Conservation (phyloP, 1,140 invertebrate genomes). For the Drosophila parabipectinata region DNA sequence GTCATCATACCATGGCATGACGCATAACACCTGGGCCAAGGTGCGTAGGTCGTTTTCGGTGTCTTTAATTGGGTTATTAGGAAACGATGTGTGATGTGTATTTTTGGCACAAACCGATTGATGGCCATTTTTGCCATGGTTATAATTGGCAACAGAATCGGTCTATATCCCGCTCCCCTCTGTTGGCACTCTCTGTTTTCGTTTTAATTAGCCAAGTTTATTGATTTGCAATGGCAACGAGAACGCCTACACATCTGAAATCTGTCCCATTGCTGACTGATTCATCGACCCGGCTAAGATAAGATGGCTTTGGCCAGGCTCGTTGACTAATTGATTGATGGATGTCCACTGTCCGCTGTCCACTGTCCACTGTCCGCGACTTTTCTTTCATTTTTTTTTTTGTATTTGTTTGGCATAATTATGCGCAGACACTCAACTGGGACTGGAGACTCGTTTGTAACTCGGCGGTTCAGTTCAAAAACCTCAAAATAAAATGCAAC, state of each 20-base stretch:
- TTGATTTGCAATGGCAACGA: slow-evolving; percentile 38
- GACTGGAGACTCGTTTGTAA: slow-evolving; percentile 5
- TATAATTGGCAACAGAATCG: slow-evolving; percentile 50
- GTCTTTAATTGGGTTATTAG: slow-evolving; percentile 77
- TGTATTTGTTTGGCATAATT: slow-evolving; percentile 18
- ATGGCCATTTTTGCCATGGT: slow-evolving; percentile 33
- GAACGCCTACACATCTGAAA: slow-evolving; percentile 14
- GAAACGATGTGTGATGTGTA: slow-evolving; percentile 63
- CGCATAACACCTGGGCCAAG: slow-evolving; percentile 13
- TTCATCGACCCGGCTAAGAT: slow-evolving; percentile 34
- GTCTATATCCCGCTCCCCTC: neutral
- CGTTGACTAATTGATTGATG: slow-evolving; percentile 55
- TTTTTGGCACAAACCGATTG: slow-evolving; percentile 33
- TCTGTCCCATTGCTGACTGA: slow-evolving; percentile 17
- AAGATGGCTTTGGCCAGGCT: neutral
- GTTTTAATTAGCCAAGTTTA: slow-evolving; percentile 55
- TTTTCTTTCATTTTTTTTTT: neutral
- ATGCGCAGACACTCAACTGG: slow-evolving; percentile 43
- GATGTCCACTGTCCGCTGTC: slow-evolving; percentile 1
- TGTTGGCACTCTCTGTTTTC: neutral
- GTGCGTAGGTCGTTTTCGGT: slow-evolving; percentile 56
- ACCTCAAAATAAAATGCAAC: slow-evolving; percentile 68
- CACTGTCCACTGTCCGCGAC: slow-evolving; percentile 4
- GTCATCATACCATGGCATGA: neutral
- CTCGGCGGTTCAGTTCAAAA: slow-evolving; percentile 63